A percentile compares a stretch with the other conserved stretches of the same genome.
Evolutionary conservation across 2,797 vertebrate species (phyloP).

Genomic region (Microctenopoma lineatum): DNA sequence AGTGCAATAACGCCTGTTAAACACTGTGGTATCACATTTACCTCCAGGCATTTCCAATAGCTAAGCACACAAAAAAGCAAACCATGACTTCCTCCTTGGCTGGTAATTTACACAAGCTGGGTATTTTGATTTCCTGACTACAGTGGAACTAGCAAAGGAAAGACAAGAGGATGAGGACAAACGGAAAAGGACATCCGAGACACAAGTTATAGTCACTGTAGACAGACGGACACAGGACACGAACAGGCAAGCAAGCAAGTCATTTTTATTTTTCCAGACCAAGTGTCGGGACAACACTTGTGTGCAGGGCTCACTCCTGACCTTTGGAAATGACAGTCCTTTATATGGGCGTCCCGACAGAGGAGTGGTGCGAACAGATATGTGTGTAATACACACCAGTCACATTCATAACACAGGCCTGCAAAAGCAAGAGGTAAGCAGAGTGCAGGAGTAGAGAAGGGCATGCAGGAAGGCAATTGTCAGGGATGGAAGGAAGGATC

Average conservation of each 20-base stretch:
- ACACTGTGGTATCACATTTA: slow-evolving; percentile 49
- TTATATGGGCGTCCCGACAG: slow-evolving; percentile 82
- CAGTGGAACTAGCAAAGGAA: slow-evolving; percentile 33
- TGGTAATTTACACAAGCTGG: slow-evolving; percentile 47
- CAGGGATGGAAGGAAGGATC: slow-evolving; percentile 56
- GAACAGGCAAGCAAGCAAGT: slow-evolving; percentile 50
- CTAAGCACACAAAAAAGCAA: slow-evolving; percentile 33
- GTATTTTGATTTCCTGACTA: slow-evolving; percentile 52
- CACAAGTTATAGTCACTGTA: slow-evolving; percentile 56
- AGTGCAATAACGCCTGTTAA: slow-evolving; percentile 48
- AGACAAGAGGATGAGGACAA: slow-evolving; percentile 44
- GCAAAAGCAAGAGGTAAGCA: slow-evolving; percentile 50
- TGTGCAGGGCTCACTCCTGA: slow-evolving; percentile 84
- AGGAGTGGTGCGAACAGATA: slow-evolving; percentile 81
- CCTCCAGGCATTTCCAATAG: slow-evolving; percentile 31
- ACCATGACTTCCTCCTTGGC: slow-evolving; percentile 48
- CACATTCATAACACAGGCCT: slow-evolving; percentile 84
- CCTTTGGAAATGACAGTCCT: slow-evolving; percentile 87
- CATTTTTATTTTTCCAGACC: slow-evolving; percentile 76
- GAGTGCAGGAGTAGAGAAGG: slow-evolving; percentile 48
- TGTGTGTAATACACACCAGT: slow-evolving; percentile 85
- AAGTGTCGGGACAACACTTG: slow-evolving; percentile 85
- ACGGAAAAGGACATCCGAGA: slow-evolving; percentile 63
- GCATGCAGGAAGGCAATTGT: slow-evolving; percentile 58
- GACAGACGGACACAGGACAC: slow-evolving; percentile 69